phyloP scores from a whole-genome alignment of 37 sponge, comb jelly and placozoan species.

The Mnemiopsis leidyi region DNA sequence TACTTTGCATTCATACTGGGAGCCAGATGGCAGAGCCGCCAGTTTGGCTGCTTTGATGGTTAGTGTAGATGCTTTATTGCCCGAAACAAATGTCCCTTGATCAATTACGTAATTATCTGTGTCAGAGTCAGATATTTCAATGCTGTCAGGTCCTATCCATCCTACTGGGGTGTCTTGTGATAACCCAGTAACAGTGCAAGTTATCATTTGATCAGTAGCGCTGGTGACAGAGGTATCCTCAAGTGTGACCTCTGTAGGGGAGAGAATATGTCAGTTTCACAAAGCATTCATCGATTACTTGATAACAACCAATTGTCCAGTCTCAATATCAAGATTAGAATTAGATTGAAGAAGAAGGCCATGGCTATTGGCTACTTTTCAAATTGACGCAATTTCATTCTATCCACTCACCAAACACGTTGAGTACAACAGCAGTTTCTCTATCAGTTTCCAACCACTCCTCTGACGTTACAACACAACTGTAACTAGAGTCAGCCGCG shows the following conservation, averaged over 20 bases:
- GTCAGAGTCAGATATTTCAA: neutral
- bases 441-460: neutral
- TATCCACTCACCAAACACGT: slow-evolving; percentile 25
- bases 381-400: too few relatives aligned
- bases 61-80: neutral
- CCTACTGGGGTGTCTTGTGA: neutral
- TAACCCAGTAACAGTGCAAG: neutral
- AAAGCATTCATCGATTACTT: too few relatives aligned
- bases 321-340: too few relatives aligned
- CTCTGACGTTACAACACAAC: neutral
- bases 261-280: too few relatives aligned
- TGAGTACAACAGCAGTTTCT: neutral
- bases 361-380: too few relatives aligned
- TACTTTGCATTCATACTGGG: neutral
- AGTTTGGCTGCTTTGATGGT: neutral
- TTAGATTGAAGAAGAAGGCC: too few relatives aligned
- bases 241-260: too few relatives aligned
- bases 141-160: neutral
- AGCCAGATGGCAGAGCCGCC: neutral
- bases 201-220: too few relatives aligned
- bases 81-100: neutral
- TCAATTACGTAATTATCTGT: neutral
- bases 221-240: too few relatives aligned
- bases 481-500: neutral
- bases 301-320: too few relatives aligned